Conservation (phyloP, 92 coral and sea anemone species). For the Phymanthus crucifer region DNA sequence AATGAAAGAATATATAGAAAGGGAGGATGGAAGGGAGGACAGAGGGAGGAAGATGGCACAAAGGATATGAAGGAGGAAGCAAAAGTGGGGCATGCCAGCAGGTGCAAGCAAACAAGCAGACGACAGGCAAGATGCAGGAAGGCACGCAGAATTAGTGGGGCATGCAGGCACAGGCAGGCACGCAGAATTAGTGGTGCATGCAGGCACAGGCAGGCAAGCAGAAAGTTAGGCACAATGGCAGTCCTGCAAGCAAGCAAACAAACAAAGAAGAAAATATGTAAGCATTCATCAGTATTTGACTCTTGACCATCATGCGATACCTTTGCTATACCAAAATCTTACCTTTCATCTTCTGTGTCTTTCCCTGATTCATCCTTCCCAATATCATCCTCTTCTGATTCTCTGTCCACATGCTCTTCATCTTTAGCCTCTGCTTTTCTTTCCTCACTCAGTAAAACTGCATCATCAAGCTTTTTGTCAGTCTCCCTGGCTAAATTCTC, state of each 20-base stretch:
- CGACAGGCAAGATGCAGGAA: too few species aligned
- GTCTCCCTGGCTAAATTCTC: background rate
- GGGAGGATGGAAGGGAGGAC: too few species aligned
- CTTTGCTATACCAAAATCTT: background rate
- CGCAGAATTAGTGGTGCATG: too few species aligned
- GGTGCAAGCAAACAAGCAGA: background rate
- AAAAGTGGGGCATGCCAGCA: background rate
- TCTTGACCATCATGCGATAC: too few species aligned
- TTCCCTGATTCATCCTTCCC: background rate
- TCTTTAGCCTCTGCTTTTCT: background rate
- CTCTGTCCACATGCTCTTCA: background rate
- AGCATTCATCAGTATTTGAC: too few species aligned
- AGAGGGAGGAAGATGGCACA: background rate
- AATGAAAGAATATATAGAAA: background rate
- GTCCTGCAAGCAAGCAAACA: background rate
- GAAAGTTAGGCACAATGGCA: background rate
- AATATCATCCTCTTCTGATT: background rate
- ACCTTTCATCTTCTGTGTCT: background rate
- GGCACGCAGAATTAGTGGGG: too few species aligned
- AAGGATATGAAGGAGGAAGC: background rate
- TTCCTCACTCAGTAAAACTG: background rate
- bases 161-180: too few species aligned
- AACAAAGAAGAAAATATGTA: background rate
- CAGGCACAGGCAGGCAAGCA: background rate
- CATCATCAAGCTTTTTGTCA: background rate